phyloP scores from a whole-genome alignment of 1,140 invertebrate species.

The Hycleus cichorii region DNA sequence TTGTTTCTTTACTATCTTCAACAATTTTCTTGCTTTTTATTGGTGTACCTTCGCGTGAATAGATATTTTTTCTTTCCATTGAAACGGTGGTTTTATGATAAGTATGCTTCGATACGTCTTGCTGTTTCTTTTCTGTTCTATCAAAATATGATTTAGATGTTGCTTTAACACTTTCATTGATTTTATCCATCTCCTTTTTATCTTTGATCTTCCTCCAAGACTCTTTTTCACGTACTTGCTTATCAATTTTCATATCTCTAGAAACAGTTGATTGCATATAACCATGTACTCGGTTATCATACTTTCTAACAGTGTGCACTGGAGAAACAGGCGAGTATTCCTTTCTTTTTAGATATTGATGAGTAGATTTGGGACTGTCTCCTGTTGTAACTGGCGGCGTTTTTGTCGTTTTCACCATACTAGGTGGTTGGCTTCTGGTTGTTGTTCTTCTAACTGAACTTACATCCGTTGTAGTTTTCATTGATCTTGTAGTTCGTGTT shows the following conservation, averaged over 20 bases:
- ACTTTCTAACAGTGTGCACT: slow-evolving; percentile 20
- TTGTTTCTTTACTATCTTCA: neutral
- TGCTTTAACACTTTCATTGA: slow-evolving; percentile 26
- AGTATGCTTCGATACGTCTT: slow-evolving; percentile 5
- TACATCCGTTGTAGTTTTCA: neutral
- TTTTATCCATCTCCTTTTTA: slow-evolving; percentile 30
- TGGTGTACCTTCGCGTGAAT: slow-evolving; percentile 2
- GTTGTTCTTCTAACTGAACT: slow-evolving; percentile 3
- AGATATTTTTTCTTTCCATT: slow-evolving; percentile 16
- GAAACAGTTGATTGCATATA: slow-evolving; percentile 46
- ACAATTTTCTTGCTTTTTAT: slow-evolving; percentile 1
- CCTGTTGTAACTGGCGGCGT: neutral
- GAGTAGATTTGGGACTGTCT: slow-evolving; percentile 7
- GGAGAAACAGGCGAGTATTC: neutral
- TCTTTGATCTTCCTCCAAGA: slow-evolving; percentile 22
- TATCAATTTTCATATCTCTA: slow-evolving; percentile 43
- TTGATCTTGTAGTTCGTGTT: neutral
- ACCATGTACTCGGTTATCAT: slow-evolving; percentile 31
- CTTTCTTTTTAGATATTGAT: slow-evolving; percentile 23
- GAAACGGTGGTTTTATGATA: slow-evolving; percentile 24
- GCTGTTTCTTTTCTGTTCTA: slow-evolving; percentile 15
- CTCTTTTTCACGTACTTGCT: slow-evolving; percentile 20
- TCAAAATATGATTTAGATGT: slow-evolving; percentile 15
- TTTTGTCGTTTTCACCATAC: slow-evolving; percentile 10
- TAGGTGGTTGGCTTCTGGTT: neutral